These are phyloP conservation scores for Myrmophylax atrothorax DNA, from an alignment of 2,113 vertebrate species.

Conservation along the genomic window DNA sequence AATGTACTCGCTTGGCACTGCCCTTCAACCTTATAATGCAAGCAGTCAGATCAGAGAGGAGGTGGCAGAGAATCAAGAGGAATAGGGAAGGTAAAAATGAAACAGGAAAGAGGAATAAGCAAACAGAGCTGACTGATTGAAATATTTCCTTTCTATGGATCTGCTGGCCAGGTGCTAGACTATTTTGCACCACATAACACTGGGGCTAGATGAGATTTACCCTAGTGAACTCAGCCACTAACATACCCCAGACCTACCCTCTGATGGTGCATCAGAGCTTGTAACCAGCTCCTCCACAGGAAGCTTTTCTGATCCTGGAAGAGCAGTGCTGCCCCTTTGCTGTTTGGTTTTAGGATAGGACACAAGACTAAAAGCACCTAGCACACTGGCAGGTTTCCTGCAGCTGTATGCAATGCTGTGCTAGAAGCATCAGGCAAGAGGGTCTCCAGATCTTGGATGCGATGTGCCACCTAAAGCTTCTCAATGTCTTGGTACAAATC, in stretches of 20 bases:
- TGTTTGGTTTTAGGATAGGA: neutral
- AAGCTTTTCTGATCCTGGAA: neutral
- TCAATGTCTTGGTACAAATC: neutral
- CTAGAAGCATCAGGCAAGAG: neutral
- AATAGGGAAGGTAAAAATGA: neutral
- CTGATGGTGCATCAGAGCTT: accelerated
- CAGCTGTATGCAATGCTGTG: neutral
- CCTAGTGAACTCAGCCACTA: neutral
- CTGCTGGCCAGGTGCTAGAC: neutral
- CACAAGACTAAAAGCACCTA: neutral
- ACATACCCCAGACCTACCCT: neutral
- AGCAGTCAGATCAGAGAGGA: neutral
- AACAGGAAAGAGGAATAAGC: neutral
- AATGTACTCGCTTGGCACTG: neutral
- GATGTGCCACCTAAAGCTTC: neutral
- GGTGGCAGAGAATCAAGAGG: neutral
- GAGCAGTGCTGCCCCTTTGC: accelerated
- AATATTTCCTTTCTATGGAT: neutral
- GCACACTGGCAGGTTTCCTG: neutral
- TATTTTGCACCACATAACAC: neutral
- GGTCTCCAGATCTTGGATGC: neutral
- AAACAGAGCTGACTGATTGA: neutral
- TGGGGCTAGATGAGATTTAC: neutral
- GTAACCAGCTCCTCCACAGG: neutral
- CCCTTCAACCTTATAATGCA: constrained; percentile 31